Evolutionary conservation across 2,113 vertebrate species (phyloP).

Genomic region (Pteropus alecto): DNA sequence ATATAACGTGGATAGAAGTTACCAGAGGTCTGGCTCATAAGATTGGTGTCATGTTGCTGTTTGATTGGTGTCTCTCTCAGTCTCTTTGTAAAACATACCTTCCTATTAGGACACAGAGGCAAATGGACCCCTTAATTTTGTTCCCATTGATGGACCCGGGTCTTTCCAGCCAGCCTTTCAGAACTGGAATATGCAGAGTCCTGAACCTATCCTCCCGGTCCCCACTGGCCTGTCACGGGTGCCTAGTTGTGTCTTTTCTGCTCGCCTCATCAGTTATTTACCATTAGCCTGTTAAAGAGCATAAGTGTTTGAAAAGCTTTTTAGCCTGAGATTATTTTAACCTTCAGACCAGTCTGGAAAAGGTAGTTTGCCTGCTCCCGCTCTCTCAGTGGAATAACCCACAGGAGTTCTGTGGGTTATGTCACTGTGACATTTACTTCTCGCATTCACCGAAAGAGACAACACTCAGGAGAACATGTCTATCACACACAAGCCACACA

Average conservation of each 20-base stretch:
- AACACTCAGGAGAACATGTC: background rate
- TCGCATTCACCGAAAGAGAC: background rate
- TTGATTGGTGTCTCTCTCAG: background rate
- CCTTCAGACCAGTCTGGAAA: background rate
- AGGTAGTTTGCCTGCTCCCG: background rate
- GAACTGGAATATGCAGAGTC: background rate
- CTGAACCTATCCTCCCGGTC: background rate
- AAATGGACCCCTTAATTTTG: background rate
- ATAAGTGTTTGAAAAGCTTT: background rate
- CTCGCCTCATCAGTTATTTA: background rate
- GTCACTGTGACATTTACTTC: background rate
- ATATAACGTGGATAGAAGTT: background rate
- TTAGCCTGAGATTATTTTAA: conserved; percentile 26
- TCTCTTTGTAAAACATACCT: background rate
- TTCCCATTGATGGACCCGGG: rapidly evolving
- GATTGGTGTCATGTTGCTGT: background rate
- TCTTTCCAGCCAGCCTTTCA: background rate
- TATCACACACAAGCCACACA: background rate
- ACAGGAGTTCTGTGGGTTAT: background rate
- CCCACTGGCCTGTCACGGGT: background rate
- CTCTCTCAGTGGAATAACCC: background rate
- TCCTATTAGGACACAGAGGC: background rate
- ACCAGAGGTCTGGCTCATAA: background rate
- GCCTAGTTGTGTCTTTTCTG: background rate
- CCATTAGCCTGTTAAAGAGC: background rate